Evolutionary conservation across 2,888 invertebrate genomes (phyloP).

Genomic region (Heliconius sara): DNA sequence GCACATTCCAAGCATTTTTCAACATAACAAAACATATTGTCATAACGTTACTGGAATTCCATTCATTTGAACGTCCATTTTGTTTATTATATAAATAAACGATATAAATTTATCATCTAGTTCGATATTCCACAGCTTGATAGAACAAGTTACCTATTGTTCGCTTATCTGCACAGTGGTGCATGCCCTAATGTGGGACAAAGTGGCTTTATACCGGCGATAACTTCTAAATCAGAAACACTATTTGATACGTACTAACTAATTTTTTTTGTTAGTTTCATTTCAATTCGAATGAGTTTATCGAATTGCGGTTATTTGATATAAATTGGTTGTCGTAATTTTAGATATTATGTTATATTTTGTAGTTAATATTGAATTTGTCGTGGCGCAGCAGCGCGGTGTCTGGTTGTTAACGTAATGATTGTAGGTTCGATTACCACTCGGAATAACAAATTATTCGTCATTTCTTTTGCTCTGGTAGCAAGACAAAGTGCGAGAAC

Average conservation of each 20-base stretch:
- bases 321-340: background rate
- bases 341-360: background rate
- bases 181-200: conserved; percentile 49
- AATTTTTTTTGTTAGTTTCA: conserved; percentile 12
- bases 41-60: background rate
- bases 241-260: conserved; percentile 8
- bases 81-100: conserved; percentile 27
- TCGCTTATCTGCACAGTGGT: conserved; percentile 48
- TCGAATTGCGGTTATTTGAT: conserved; percentile 7
- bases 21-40: background rate
- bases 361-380: background rate
- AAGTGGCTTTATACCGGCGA: conserved; percentile 45
- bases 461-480: too few species aligned
- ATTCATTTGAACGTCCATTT: background rate
- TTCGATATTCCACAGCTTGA: conserved; percentile 33
- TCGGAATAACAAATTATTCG: background rate
- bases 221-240: conserved; percentile 38
- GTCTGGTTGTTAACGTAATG: background rate
- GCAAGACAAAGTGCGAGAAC: too few species aligned
- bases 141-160: conserved; percentile 47
- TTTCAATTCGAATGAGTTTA: conserved; percentile 9
- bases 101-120: conserved; percentile 30
- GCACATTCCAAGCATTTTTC: background rate
- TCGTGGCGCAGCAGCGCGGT: background rate
- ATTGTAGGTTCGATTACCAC: background rate